Conservation (phyloP, 2,888 invertebrate species). For the Alviniconcha strummeri region DNA sequence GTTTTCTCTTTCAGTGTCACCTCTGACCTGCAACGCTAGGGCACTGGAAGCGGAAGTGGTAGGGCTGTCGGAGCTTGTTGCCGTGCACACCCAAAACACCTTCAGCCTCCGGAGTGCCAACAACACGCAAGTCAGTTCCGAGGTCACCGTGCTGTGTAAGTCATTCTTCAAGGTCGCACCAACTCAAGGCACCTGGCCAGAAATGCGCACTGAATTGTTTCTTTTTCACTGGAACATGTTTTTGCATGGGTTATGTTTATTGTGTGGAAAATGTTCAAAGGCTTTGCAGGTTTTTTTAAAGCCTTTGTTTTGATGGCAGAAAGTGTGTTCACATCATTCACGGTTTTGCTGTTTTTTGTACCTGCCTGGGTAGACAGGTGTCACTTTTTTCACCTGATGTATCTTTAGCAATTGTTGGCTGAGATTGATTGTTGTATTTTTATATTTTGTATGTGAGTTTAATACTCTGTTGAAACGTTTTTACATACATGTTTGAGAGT, state of each 20-base stretch:
- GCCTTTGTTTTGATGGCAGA: background rate
- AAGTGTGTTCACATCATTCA: too few relatives aligned
- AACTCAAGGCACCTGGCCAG: background rate
- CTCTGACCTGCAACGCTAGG: constrained; percentile 53
- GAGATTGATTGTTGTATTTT: too few relatives aligned
- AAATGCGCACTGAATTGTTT: background rate
- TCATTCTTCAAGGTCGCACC: background rate
- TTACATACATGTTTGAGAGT: too few relatives aligned
- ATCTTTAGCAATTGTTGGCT: too few relatives aligned
- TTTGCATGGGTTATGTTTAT: background rate
- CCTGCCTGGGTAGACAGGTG: too few relatives aligned
- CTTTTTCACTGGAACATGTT: background rate
- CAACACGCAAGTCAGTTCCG: constrained; percentile 14
- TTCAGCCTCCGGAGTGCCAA: constrained; percentile 52
- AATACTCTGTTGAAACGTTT: too few relatives aligned
- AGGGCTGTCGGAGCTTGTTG: constrained; percentile 48
- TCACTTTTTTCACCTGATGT: too few relatives aligned
- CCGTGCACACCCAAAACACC: constrained; percentile 48
- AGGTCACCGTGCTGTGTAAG: constrained; percentile 40
- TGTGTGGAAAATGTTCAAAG: background rate
- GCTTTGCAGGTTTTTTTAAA: background rate
- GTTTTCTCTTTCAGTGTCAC: constrained; percentile 50
- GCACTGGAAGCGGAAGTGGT: constrained; percentile 50
- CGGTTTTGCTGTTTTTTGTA: too few relatives aligned
- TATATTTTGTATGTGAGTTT: too few relatives aligned